Percentiles rank a stretch among this genome's conserved stretches.
Conservation (phyloP, 2,797 vertebrate species). For the Erithacus rubecula region DNA sequence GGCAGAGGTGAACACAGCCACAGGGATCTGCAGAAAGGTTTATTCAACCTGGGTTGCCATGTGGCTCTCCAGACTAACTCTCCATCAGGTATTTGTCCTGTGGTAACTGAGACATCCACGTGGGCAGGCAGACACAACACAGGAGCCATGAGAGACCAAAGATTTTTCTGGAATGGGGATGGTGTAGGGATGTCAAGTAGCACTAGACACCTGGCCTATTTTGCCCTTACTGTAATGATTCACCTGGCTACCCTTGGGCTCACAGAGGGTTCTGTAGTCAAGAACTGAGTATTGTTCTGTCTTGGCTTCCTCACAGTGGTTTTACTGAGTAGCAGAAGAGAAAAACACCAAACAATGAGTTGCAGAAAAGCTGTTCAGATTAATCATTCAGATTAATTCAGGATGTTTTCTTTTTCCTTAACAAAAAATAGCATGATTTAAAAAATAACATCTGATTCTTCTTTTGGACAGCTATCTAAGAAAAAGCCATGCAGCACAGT, state of each 20-base stretch:
- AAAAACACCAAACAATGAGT: background rate
- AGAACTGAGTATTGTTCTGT: background rate
- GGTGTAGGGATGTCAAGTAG: background rate
- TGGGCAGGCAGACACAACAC: rapidly evolving
- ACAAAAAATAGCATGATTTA: background rate
- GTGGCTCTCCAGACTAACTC: background rate
- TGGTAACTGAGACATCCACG: background rate
- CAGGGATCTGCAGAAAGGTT: background rate
- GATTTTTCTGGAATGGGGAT: background rate
- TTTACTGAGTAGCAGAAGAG: background rate
- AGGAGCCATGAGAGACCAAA: background rate
- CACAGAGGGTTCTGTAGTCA: background rate
- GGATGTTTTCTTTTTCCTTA: background rate
- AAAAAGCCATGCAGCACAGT: background rate
- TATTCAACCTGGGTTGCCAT: background rate
- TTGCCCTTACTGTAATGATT: background rate
- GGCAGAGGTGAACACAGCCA: background rate
- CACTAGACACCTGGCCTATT: background rate
- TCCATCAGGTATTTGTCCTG: background rate
- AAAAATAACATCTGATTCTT: background rate
- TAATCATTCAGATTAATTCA: background rate
- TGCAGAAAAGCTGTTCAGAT: background rate
- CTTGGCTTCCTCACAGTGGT: background rate
- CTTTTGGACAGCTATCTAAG: background rate
- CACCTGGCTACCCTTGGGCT: background rate